Percentiles rank a stretch among this genome's conserved stretches.
phyloP scores from a whole-genome alignment of 2,888 invertebrate genomes.

The Drosophila picticornis region DNA sequence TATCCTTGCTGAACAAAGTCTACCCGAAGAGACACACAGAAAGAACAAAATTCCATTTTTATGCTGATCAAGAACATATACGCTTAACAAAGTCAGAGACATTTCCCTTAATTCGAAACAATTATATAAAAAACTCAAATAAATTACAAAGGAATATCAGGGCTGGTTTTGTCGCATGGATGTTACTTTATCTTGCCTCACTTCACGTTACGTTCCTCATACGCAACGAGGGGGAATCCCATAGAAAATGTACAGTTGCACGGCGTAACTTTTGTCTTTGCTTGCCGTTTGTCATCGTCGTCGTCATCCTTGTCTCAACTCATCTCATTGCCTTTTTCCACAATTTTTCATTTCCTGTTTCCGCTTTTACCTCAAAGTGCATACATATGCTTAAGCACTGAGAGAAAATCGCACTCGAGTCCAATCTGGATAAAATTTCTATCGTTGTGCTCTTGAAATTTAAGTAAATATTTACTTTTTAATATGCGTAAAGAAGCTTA shows the following conservation, averaged over 20 bases:
- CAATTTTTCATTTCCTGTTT: slow-evolving; percentile 79
- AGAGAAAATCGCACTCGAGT: neutral
- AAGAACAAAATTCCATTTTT: neutral
- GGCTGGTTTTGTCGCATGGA: slow-evolving; percentile 19
- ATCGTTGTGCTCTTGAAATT: neutral
- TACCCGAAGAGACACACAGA: neutral
- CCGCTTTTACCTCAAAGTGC: slow-evolving; percentile 53
- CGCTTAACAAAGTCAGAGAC: neutral
- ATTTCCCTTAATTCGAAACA: neutral
- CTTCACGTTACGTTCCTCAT: slow-evolving; percentile 45
- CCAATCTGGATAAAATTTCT: neutral
- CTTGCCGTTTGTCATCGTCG: slow-evolving; percentile 22
- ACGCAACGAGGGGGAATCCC: slow-evolving; percentile 43
- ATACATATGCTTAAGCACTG: neutral
- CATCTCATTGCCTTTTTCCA: slow-evolving; percentile 63
- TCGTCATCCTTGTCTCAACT: slow-evolving; percentile 38
- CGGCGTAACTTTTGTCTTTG: slow-evolving; percentile 41
- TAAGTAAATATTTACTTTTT: neutral
- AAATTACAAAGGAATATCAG: neutral
- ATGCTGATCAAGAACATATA: neutral
- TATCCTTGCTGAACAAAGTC: neutral
- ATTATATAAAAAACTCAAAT: neutral
- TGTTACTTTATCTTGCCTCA: slow-evolving; percentile 10
- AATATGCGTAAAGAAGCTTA: neutral
- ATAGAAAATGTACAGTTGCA: slow-evolving; percentile 65